Conservation (phyloP, 2,113 vertebrate species). For the Phyllostomus discolor region DNA sequence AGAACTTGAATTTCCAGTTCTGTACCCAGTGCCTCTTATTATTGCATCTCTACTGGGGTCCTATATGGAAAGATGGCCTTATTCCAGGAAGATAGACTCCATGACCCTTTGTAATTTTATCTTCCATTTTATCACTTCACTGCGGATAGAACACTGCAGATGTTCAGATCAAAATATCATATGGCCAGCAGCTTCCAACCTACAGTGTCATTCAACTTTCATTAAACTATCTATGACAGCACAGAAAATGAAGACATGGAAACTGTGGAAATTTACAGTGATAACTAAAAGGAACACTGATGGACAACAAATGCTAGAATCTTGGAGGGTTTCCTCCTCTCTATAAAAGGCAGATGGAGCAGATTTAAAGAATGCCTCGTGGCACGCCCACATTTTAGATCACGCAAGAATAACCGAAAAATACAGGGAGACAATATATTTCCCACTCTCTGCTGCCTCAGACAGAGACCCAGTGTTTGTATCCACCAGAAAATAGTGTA, state of each 20-base stretch:
- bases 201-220: not conserved
- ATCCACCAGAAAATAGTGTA: not conserved
- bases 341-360: not conserved
- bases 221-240: not conserved
- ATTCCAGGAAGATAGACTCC: not conserved
- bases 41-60: not conserved
- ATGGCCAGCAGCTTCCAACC: not conserved
- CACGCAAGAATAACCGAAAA: not conserved
- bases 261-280: not conserved
- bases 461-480: not conserved
- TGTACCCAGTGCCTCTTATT: not conserved
- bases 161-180: not conserved
- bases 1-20: not conserved
- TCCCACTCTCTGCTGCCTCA: not conserved
- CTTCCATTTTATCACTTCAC: not conserved
- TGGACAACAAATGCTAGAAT: not conserved
- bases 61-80: not conserved
- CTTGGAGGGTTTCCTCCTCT: not conserved
- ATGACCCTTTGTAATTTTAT: not conserved
- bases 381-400: not conserved
- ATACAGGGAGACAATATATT: not conserved
- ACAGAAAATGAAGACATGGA: slow-evolving; percentile 1
- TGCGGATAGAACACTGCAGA: not conserved
- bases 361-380: not conserved
- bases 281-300: not conserved